Evolutionary conservation across 2,797 vertebrate species (phyloP).

Genomic region (Antrozous pallidus): DNA sequence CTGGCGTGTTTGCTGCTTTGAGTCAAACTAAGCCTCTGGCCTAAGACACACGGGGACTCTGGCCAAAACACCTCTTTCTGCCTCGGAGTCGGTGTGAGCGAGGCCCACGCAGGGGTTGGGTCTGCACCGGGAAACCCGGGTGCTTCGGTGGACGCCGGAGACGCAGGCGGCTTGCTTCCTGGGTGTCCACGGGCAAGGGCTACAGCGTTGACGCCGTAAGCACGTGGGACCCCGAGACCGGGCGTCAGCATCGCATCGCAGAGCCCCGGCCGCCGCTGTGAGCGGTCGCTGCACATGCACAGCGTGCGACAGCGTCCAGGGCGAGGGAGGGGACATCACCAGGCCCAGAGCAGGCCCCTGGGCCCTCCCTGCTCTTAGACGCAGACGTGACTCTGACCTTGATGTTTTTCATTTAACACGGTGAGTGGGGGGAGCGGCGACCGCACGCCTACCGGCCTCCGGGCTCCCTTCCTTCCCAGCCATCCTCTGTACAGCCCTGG

Average conservation of each 20-base stretch:
- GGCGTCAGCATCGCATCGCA: accelerated
- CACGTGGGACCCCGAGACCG: neutral
- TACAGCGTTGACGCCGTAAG: accelerated
- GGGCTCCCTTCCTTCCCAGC: accelerated
- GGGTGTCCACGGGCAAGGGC: neutral
- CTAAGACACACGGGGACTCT: no score
- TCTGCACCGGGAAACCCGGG: accelerated
- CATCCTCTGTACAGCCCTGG: no score
- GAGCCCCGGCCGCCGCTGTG: neutral
- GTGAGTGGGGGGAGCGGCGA: accelerated
- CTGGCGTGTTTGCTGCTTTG: neutral
- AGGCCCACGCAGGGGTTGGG: accelerated
- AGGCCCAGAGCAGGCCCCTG: neutral
- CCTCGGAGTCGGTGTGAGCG: neutral
- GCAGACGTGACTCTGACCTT: neutral
- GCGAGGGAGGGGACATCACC: neutral
- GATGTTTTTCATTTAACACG: accelerated
- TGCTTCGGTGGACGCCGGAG: neutral
- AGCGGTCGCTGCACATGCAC: no score
- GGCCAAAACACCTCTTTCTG: neutral
- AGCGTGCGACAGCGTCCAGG: neutral
- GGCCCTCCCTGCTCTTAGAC: neutral
- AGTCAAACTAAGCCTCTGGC: neutral
- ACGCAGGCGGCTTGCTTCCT: neutral
- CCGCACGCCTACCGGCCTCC: accelerated